These are phyloP conservation scores for Eucidaris tribuloides DNA, from an alignment of 35 echinoderm and acorn worm genomes.

Conservation along the genomic window DNA sequence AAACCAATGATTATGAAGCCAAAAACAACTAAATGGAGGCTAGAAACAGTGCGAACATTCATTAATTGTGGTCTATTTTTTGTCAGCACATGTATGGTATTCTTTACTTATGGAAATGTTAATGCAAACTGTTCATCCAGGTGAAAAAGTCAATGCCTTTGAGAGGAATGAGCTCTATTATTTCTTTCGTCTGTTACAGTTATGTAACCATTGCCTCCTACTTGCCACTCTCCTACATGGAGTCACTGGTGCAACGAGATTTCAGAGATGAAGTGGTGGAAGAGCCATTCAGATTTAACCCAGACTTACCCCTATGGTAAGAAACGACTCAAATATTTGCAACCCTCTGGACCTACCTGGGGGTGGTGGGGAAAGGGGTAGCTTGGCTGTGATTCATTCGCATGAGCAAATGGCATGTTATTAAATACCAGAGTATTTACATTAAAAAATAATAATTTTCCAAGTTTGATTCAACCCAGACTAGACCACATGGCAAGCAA, in stretches of 20 bases:
- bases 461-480: neutral
- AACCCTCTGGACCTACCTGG: neutral
- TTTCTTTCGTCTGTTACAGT: constrained; percentile 17
- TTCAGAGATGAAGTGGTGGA: constrained; percentile 74
- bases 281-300: constrained; percentile 81
- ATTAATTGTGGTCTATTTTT: no score
- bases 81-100: no score
- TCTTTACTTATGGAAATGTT: no score
- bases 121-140: no score
- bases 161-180: neutral
- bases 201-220: constrained; percentile 66
- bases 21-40: no score
- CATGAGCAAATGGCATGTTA: neutral
- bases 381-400: neutral
- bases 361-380: neutral
- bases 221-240: constrained; percentile 65
- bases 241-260: constrained; percentile 24
- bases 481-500: neutral
- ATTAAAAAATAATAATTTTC: neutral
- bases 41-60: no score
- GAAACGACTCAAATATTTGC: neutral
- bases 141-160: no score
- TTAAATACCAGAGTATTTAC: neutral
- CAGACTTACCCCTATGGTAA: constrained; percentile 78
- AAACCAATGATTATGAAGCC: no score